Evolutionary conservation across 2,888 invertebrate genomes (phyloP).

Genomic region (Tetrapedia diversipes): DNA sequence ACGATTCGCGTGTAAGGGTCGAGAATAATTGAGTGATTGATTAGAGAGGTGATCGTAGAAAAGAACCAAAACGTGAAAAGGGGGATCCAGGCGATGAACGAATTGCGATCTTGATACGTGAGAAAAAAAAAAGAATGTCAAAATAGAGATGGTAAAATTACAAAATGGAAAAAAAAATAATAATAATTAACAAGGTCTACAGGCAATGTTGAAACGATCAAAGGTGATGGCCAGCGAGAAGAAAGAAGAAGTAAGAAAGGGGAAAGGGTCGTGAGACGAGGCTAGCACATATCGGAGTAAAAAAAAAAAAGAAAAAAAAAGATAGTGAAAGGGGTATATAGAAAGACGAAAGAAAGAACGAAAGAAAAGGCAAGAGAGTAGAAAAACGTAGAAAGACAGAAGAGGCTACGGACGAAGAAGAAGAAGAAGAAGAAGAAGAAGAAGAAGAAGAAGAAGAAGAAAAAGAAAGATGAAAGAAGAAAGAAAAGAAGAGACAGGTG

Average conservation of each 20-base stretch:
- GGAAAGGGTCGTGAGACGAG: constrained; percentile 9
- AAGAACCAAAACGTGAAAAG: constrained; percentile 78
- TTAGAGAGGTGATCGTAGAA: constrained; percentile 74
- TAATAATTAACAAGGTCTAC: constrained; percentile 83
- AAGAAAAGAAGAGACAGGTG: constrained; percentile 55
- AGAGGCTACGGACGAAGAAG: constrained; percentile 71
- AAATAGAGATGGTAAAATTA: constrained; percentile 81
- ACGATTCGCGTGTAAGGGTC: constrained; percentile 70
- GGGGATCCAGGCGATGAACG: constrained; percentile 81
- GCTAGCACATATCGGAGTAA: constrained; percentile 21
- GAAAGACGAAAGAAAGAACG: constrained; percentile 4
- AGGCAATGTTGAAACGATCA: constrained; percentile 85
- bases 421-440: constrained; percentile 68
- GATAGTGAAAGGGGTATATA: constrained; percentile 49
- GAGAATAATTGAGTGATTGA: constrained; percentile 73
- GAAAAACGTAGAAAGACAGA: constrained; percentile 15
- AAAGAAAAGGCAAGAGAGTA: background rate
- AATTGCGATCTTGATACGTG: constrained; percentile 82
- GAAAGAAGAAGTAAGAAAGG: constrained; percentile 30
- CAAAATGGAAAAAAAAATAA: constrained; percentile 83
- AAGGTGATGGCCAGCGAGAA: constrained; percentile 80
- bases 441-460: constrained; percentile 27
- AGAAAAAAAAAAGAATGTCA: constrained; percentile 75
- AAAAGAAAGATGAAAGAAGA: constrained; percentile 42
- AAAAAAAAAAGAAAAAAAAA: constrained; percentile 8